Conservation (phyloP, 2,113 vertebrate genomes). For the Emydura subglobosa region DNA sequence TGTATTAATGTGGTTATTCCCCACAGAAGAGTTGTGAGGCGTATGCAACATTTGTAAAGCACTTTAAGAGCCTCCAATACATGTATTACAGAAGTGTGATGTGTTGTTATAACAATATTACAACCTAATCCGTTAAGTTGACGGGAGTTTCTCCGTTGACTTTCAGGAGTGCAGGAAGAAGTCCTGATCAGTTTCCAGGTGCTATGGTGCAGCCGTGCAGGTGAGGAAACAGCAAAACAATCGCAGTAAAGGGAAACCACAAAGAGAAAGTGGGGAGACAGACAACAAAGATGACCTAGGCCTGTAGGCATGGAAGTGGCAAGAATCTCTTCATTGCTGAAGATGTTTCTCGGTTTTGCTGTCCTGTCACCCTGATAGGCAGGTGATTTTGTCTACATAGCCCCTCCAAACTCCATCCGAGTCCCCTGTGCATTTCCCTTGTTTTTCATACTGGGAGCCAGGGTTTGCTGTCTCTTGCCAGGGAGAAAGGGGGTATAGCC, state of each 20-base stretch:
- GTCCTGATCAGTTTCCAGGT: neutral
- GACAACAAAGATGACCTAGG: neutral
- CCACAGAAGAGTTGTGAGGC: neutral
- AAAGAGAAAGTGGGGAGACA: too few species aligned
- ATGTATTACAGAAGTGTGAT: neutral
- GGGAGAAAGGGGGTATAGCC: too few species aligned
- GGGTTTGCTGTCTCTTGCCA: neutral
- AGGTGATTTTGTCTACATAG: too few species aligned
- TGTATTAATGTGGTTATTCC: neutral
- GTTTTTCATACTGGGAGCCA: neutral
- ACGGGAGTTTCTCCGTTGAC: neutral
- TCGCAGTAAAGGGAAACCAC: neutral
- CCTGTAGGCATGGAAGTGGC: neutral
- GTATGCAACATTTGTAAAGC: neutral
- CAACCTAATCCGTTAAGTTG: neutral
- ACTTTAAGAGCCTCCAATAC: neutral
- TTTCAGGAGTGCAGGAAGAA: neutral
- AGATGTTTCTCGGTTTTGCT: neutral
- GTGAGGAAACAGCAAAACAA: neutral
- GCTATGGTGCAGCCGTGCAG: neutral
- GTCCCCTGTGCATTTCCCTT: neutral
- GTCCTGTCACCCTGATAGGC: neutral
- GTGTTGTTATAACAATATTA: neutral
- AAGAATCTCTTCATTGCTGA: neutral
- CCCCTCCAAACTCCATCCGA: neutral